Evolutionary conservation across 2,888 invertebrate species (phyloP), one percentile per base, ranked within the genome.

Genomic region (Prostheceraeus crozeri): DNA sequence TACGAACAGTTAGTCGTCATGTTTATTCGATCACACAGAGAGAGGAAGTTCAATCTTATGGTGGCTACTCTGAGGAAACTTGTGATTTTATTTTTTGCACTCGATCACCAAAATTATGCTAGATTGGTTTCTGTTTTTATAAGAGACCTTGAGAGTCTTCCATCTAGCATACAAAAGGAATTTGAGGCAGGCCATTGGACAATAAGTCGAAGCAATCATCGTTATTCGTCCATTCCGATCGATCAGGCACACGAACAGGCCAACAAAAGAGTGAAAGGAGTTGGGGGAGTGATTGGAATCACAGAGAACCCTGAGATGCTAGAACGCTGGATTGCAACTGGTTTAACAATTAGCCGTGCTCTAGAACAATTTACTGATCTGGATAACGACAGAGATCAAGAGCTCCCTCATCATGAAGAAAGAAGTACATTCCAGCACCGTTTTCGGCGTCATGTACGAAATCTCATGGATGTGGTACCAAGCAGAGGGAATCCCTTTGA

Each of bases 211-310:
- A 59, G 60, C 56, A 60, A 59, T 36, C 60, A 25, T 8, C 33
- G 14, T 35, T 54, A 40, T 21, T 54, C 54, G 36, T 54, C 54
- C 54, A 25, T 59, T 14, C 56, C 60, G 10, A 60, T 59, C 36
- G 56, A 60, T 58, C 60, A 60, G 19, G 54, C 60, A 40, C 61
- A 61, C 21, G 57, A 61, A 36, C 57, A 59, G 33, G 61, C 57
- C 58, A 60, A 60, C 25, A 57, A 57, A n/a, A 45, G 30, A 46
- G 60, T 60, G 31, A 57, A 60, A 60, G 60, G 60, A 58, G 45
- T 25, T 40, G 57, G 36, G 35, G 45, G 56, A 11, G 19, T 45
- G 11, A 48, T 60, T 3, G 59, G 46, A 2, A 16, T 60, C 28
- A 60, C 51, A 53, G 59, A 60, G 35, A 48, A 60, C 35, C 59